Percentiles rank a stretch among this genome's conserved stretches.
Evolutionary conservation across 2,113 vertebrate genomes (phyloP).

Genomic region (Acinonyx jubatus): DNA sequence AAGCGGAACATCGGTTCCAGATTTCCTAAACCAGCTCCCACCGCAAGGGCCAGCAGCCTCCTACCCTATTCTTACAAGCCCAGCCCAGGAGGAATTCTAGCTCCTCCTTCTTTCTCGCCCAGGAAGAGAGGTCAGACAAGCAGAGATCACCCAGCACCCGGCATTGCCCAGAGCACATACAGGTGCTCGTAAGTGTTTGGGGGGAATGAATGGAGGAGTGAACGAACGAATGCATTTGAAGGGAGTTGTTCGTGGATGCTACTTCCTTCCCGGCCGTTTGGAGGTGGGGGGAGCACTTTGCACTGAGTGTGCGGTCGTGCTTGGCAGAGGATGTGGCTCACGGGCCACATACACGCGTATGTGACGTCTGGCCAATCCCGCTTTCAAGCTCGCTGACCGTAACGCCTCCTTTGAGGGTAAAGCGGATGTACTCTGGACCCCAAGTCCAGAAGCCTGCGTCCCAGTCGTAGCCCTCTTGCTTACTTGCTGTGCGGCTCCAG

Average conservation of each 20-base stretch:
- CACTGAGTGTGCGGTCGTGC: fast-evolving
- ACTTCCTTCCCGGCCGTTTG: neutral
- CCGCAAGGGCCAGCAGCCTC: neutral
- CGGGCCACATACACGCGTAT: neutral
- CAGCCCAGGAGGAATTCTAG: neutral
- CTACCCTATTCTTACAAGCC: neutral
- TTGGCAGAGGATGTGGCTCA: neutral
- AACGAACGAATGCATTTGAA: neutral
- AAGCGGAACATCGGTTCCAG: neutral
- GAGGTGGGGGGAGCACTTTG: no score
- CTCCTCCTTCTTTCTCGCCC: neutral
- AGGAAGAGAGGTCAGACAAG: neutral
- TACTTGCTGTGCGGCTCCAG: neutral
- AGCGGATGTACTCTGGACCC: neutral
- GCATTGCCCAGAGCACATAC: neutral
- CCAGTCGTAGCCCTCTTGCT: no score
- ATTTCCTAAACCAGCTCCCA: neutral
- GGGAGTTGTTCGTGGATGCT: neutral
- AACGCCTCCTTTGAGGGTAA: neutral
- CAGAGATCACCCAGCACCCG: neutral
- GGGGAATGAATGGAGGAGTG: neutral
- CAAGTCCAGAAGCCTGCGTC: neutral
- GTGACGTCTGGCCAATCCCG: neutral
- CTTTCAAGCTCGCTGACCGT: neutral
- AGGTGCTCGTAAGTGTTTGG: neutral